These are phyloP conservation scores for Craniophora ligustri DNA, from an alignment of 2,888 invertebrate genomes.

Conservation along the genomic window DNA sequence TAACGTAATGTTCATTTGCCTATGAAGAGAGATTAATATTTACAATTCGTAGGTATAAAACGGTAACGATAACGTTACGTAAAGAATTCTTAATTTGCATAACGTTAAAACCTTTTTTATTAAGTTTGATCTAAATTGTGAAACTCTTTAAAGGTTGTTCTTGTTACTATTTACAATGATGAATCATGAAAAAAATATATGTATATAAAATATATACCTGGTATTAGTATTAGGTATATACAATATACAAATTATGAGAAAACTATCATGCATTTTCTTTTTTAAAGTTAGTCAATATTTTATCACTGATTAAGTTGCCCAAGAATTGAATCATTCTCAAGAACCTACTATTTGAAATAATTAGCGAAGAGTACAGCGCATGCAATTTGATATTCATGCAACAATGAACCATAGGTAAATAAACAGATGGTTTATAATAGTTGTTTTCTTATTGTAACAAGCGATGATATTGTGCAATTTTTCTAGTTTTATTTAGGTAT, in stretches of 20 bases:
- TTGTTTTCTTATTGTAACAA: constrained; percentile 21
- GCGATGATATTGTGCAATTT: constrained; percentile 57
- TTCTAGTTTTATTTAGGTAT: constrained; percentile 24
- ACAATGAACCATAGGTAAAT: constrained; percentile 28
- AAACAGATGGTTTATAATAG: constrained; percentile 14
- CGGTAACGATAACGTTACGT: too few relatives aligned
- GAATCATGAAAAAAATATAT: too few relatives aligned
- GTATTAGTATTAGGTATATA: too few relatives aligned
- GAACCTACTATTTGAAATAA: constrained; percentile 23
- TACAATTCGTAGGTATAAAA: too few relatives aligned
- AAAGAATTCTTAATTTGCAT: too few relatives aligned
- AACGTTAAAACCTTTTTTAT: too few relatives aligned
- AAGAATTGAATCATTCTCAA: constrained; percentile 36
- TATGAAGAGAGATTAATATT: not conserved
- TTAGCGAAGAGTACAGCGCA: constrained; percentile 42
- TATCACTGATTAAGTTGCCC: constrained; percentile 11
- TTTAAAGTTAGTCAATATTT: constrained; percentile 31
- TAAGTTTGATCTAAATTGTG: too few relatives aligned
- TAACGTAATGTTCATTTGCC: too few relatives aligned
- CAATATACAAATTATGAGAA: constrained; percentile 7
- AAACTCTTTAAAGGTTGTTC: too few relatives aligned
- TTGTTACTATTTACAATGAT: too few relatives aligned
- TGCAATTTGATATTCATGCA: constrained; percentile 53
- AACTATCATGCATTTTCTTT: constrained; percentile 37
- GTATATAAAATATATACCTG: too few relatives aligned